Percentiles rank a stretch among this genome's conserved stretches.
Conservation (phyloP, 92 coral and sea anemone genomes). For the Parazoanthus darwini region DNA sequence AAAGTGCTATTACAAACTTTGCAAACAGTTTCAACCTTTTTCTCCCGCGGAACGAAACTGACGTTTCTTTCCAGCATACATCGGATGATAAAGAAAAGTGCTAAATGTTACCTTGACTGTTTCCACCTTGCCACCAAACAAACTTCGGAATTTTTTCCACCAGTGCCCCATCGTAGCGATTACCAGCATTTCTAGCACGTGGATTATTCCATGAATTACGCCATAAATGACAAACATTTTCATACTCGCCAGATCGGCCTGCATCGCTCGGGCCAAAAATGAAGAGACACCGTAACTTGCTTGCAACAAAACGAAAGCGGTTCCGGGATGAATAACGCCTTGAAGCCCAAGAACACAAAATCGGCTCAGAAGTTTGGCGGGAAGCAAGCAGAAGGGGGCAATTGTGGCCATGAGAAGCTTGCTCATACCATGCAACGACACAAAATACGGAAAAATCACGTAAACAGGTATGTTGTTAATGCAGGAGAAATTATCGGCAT, state of each 20-base stretch:
- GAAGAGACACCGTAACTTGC: not conserved
- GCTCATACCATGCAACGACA: not conserved
- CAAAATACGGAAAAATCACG: slow-evolving; percentile 1
- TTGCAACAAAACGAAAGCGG: not conserved
- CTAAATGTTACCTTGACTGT: too few relatives aligned
- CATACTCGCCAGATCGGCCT: not conserved
- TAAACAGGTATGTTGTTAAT: not conserved
- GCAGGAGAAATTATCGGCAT: not conserved
- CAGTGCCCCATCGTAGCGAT: not conserved
- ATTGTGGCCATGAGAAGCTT: slow-evolving; percentile 8
- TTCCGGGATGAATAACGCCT: not conserved
- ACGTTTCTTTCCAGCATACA: too few relatives aligned
- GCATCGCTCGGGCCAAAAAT: slow-evolving; percentile 14
- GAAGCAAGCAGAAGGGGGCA: not conserved
- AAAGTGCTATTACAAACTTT: too few relatives aligned
- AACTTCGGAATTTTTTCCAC: not conserved
- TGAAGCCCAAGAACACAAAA: slow-evolving; percentile 21
- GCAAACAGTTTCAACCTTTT: too few relatives aligned
- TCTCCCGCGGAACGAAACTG: too few relatives aligned
- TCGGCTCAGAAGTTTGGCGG: slow-evolving; percentile 18
- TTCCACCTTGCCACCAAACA: not conserved
- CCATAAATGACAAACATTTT: slow-evolving; percentile 7
- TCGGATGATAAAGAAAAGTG: too few relatives aligned
- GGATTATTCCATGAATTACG: slow-evolving; percentile 1
- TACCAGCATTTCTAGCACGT: slow-evolving; percentile 3